These are phyloP conservation scores for Mugil cephalus DNA, from an alignment of 2,113 vertebrate genomes.

Conservation along the genomic window DNA sequence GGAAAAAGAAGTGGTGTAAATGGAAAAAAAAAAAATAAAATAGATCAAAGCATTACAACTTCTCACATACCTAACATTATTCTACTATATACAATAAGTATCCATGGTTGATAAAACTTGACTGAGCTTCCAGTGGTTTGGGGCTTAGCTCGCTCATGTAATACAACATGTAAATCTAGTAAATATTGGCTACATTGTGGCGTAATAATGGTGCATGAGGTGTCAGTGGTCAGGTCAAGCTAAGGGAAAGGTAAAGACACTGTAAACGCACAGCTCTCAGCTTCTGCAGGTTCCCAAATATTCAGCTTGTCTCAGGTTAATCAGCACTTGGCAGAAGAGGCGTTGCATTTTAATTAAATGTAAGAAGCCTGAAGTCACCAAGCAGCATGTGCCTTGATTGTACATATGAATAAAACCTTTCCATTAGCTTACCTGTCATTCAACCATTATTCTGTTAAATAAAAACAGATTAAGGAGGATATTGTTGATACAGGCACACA, in stretches of 20 bases:
- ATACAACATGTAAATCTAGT: constrained; percentile 42
- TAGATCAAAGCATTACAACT: constrained; percentile 56
- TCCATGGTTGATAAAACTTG: constrained; percentile 64
- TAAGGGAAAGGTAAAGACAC: constrained; percentile 32
- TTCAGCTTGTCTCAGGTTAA: not conserved
- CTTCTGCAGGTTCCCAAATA: constrained; percentile 13
- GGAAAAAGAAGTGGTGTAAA: constrained; percentile 55
- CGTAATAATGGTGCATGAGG: constrained; percentile 4
- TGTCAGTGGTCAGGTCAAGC: constrained; percentile 18
- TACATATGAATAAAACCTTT: constrained; percentile 30
- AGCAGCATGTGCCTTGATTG: constrained; percentile 25
- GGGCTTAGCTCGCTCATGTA: constrained; percentile 47
- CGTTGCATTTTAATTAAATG: not conserved
- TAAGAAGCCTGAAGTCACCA: constrained; percentile 3
- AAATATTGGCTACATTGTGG: constrained; percentile 41
- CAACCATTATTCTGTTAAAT: not conserved
- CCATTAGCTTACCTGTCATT: constrained; percentile 20
- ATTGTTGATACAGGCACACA: constrained; percentile 7
- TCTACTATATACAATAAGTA: constrained; percentile 81
- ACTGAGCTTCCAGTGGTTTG: constrained; percentile 69
- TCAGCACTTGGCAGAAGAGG: constrained; percentile 11
- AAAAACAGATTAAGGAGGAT: not conserved
- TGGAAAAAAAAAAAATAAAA: constrained; percentile 37
- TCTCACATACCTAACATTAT: constrained; percentile 72
- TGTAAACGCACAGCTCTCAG: constrained; percentile 10